Evolutionary conservation across 2,888 invertebrate genomes (phyloP), one percentile per base, ranked within the genome.

Genomic region (Drosophila kambysellisi): DNA sequence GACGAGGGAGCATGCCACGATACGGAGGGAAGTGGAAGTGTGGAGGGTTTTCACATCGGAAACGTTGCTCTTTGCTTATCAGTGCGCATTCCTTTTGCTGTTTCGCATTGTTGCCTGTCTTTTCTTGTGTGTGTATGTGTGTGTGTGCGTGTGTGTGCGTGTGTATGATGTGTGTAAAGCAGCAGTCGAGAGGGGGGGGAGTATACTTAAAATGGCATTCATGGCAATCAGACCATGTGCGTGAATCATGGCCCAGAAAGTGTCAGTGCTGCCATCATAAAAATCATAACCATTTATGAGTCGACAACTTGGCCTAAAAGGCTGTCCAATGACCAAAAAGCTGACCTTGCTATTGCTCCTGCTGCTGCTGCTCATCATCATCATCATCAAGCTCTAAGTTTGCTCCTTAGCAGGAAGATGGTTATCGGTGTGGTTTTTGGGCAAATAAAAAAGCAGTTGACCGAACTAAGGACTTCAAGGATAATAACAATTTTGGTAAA

Each of bases 401-500:
- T 41, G 32, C 37, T 70, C 37, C 54, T 61, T 43, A 35, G 70
- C 62, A 53, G 66, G 30, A 25, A 72, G 87, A 84, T 84, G 66
- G 25, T 61, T 76, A 88, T 85, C 83, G 59, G 33, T 25, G 58
- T 67, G 78, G 69, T 61, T 52, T 63, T 57, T 54, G 15, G 57
- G 52, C 83, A 76, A 80, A 89, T 85, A 87, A 83, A 89, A 87
- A 85, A 78, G 65, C 70, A 76, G 71, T 84, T 83, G 67, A 70
- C 52, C 53, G 56, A 17, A 56, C 56, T 56, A 46, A 54, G 70
- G 56, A 74, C 70, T 78, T 70, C 74, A 77, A 80, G 81, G 80
- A 75, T 83, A 86, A 86, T 89, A 88, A 88, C 88, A 89, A 89
- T 88, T 89, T 84, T 72, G 76, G 71, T 72, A 88, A 89, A 87